Conservation (phyloP, 2,113 vertebrate genomes). For the Edolisoma coerulescens region DNA sequence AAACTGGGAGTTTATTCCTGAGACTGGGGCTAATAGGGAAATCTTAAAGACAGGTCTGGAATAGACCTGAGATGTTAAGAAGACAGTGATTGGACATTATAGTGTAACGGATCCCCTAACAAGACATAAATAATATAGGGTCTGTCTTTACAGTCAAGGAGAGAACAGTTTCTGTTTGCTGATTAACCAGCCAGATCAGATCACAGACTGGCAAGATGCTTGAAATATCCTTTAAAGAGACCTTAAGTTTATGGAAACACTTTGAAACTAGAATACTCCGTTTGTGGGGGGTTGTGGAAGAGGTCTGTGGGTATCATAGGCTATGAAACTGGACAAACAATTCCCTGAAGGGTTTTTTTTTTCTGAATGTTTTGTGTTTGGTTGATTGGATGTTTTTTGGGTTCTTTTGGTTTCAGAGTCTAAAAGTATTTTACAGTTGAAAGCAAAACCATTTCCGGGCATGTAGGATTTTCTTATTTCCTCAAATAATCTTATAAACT, state of each 20-base stretch:
- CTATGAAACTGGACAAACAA: neutral
- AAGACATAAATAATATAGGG: neutral
- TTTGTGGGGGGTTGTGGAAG: fast-evolving
- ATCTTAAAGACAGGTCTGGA: neutral
- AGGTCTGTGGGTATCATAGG: neutral
- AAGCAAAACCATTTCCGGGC: neutral
- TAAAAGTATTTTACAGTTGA: neutral
- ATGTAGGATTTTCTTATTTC: neutral
- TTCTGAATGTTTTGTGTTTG: neutral
- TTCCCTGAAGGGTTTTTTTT: fast-evolving
- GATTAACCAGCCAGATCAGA: neutral
- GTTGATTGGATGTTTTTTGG: fast-evolving
- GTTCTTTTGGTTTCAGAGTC: neutral
- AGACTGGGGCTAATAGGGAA: neutral
- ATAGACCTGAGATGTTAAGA: neutral
- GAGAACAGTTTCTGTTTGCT: neutral
- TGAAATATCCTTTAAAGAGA: neutral
- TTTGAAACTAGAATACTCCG: neutral
- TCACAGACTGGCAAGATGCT: neutral
- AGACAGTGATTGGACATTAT: neutral
- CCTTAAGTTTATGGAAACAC: neutral
- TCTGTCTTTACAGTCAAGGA: neutral
- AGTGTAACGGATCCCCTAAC: neutral
- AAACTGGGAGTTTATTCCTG: neutral
- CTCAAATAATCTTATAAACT: neutral